Evolutionary conservation across 2,797 vertebrate species (phyloP).

Genomic region (Coregonus sp.): DNA sequence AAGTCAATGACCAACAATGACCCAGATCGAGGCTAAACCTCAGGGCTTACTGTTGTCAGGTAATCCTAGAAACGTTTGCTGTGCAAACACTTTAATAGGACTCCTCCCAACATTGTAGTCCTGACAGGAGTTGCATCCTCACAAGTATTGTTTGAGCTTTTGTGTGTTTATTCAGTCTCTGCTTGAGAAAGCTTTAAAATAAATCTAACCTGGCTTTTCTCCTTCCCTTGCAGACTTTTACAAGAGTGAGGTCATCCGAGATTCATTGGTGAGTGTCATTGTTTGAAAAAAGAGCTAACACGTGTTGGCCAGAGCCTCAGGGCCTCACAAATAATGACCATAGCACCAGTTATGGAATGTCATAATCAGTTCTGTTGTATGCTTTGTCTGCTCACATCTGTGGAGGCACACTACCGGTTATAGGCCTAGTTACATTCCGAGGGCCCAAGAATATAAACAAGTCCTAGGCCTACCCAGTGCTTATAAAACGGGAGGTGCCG

Average conservation of each 20-base stretch:
- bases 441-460: too few relatives aligned
- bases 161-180: not conserved
- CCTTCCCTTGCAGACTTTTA: conserved; percentile 87
- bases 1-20: not conserved
- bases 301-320: not conserved
- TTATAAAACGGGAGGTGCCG: too few relatives aligned
- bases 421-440: not conserved
- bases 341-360: not conserved
- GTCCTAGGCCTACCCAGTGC: too few relatives aligned
- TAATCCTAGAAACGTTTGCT: not conserved
- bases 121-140: not conserved
- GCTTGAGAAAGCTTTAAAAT: not conserved
- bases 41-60: not conserved
- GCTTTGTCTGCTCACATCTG: too few relatives aligned
- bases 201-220: not conserved
- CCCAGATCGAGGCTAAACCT: not conserved
- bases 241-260: conserved; percentile 95
- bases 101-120: too few relatives aligned
- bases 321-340: not conserved
- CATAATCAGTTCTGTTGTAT: too few relatives aligned
- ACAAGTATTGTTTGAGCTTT: not conserved
- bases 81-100: too few relatives aligned
- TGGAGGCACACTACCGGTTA: too few relatives aligned
- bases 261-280: conserved; percentile 92
- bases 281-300: conserved; percentile 6